phyloP scores from a whole-genome alignment of 2,113 vertebrate species.

The Hippocampus zosterae region DNA sequence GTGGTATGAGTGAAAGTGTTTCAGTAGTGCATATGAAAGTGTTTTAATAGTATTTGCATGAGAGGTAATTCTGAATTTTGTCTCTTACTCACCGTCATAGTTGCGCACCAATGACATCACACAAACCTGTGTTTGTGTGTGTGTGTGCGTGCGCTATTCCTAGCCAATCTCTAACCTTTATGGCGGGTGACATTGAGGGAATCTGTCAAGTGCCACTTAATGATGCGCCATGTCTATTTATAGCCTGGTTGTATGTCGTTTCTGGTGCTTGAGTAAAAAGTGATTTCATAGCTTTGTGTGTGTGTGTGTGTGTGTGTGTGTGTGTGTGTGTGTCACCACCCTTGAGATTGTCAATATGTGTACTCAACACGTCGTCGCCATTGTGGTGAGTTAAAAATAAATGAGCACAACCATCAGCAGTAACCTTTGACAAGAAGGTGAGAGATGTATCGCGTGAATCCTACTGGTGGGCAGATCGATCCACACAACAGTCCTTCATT shows the following conservation, averaged over 20 bases:
- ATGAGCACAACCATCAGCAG: background rate
- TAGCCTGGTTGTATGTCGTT: conserved; percentile 3
- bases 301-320: background rate
- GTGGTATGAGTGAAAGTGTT: background rate
- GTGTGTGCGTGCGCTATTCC: background rate
- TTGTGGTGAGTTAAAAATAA: background rate
- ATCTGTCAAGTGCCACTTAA: background rate
- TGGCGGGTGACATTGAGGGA: background rate
- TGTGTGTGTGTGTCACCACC: background rate
- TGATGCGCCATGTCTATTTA: background rate
- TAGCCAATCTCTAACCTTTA: background rate
- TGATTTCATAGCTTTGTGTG: background rate
- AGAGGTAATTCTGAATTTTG: background rate
- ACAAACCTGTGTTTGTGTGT: background rate
- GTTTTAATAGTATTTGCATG: background rate
- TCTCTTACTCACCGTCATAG: background rate
- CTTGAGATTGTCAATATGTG: background rate
- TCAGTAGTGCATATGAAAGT: background rate
- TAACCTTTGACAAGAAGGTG: background rate
- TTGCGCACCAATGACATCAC: background rate
- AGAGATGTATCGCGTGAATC: background rate
- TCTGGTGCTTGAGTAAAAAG: background rate
- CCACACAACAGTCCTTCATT: background rate
- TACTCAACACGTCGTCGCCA: background rate
- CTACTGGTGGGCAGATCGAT: background rate